These are phyloP conservation scores for Characodon lateralis DNA, from an alignment of 2,797 vertebrate species.

Conservation along the genomic window DNA sequence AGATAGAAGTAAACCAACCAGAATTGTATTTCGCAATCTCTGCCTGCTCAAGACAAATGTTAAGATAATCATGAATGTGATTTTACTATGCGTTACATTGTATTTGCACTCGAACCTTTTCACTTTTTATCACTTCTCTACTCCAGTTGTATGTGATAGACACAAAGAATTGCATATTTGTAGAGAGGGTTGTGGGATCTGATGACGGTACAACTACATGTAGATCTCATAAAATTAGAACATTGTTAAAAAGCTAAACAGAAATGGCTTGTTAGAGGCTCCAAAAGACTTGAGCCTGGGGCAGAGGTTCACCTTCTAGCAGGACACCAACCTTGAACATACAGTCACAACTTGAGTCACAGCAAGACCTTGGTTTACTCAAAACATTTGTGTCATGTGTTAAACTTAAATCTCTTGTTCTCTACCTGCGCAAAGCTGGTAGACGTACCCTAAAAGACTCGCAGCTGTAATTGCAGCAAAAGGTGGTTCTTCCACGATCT, in stretches of 20 bases:
- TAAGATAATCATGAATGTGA: neutral
- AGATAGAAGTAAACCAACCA: neutral
- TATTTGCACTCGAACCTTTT: neutral
- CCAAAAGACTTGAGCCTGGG: neutral
- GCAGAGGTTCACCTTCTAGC: too few species aligned
- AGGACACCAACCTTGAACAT: neutral
- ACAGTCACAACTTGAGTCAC: neutral
- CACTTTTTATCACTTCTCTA: neutral
- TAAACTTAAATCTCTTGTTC: neutral
- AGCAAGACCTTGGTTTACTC: neutral
- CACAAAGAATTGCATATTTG: neutral
- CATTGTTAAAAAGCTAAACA: neutral
- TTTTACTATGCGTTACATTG: too few species aligned
- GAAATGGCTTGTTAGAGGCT: too few species aligned
- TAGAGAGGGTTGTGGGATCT: neutral
- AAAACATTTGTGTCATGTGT: neutral
- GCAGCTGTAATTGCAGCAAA: too few species aligned
- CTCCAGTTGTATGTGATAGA: neutral
- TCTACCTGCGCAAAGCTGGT: neutral
- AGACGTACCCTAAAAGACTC: too few species aligned
- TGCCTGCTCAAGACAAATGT: neutral
- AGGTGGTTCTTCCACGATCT: too few species aligned
- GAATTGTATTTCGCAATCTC: neutral
- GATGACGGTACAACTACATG: neutral
- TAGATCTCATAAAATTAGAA: too few species aligned